Evolutionary conservation across 2,113 vertebrate genomes (phyloP), one percentile per base, ranked within the genome.

Genomic region (Oceanites oceanicus): DNA sequence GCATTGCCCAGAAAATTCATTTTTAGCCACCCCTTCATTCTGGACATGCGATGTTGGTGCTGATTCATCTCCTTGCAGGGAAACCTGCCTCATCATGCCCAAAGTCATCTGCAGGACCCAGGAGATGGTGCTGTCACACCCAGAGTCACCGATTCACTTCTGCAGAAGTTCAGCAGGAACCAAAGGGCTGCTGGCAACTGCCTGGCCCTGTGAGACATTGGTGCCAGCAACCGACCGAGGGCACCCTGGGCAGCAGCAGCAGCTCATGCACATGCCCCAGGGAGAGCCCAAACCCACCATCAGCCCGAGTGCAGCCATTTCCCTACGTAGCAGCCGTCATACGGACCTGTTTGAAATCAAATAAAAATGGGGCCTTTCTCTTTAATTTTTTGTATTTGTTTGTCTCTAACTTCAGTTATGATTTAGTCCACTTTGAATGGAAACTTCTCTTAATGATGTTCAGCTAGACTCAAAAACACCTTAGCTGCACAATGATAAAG

Each of bases 291-390:
- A 62, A 70, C 20, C 29, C 65, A 74, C 17, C 59, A 44, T 2
- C 5, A 77, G n/a, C 8, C 68, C 3, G 0, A 81, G 70, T 4
- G 13, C n/a, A 88, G 42, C 36, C 42, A 58, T 36, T 56, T 65
- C 16, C 22, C 34, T 40, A 13, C 0, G 0, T 22, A 7, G 40
- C 32, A 74, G 34, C 32, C 2, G 0, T 38, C 10, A 1, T 5
- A 42, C 0, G 0, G 52, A 72, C 16, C 15, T 40, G 9, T 6
- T 29, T 22, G 52, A 83, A 68, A 80, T 13, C 21, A 74, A 75
- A 88, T 18, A 8, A 67, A 80, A 87, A 45, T 7, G 2, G 16
- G 20, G 10, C n/a, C 25, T 77, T 42, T 67, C 34, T 72, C 56
- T 45, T 53, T 30, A 21, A 13, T 26, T 90, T 83, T 61, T 70